Evolutionary conservation across 2,113 vertebrate genomes (phyloP), one percentile per base, ranked within the genome.

Genomic region (Microcebus tavaratra): DNA sequence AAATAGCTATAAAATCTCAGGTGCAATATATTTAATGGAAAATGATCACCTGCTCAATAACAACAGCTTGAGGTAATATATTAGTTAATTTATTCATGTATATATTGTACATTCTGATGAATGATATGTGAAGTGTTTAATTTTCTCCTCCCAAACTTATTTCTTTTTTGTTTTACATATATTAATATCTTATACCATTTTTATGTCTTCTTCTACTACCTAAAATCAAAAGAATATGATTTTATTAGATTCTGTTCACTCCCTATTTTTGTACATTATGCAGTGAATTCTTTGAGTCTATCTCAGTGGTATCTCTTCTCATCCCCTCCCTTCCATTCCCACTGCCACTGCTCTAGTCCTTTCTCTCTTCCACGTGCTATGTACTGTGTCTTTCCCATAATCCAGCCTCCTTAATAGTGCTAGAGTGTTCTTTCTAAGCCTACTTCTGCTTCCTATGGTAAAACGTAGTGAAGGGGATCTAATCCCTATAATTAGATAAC

Each of bases 1-100:
- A 97, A 96, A 93, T 95, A 95, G 72, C 82, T 96, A 14, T 59
- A 57, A 91, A 92, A 36, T 95, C 70, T 97, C 84, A 96, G 93
- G 80, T 96, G 79, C 61, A 96, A 79, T 93, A 87, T 92, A 68
- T 96, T 96, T 97, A 92, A 93, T 80, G 36, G 65, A 96, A 92
- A 84, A 87, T 91, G 55, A 95, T 96, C 87, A 97, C 39, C 65
- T 92, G 81, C 50, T 85, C 65, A 92, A 53, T 88, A 88, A 61
- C 59, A 95, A 88, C 84, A 96, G 45, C 85, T 92, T 97, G 83
- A 45, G 83, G 23, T 65, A 73, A 27, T 89, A 73, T 67, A 95
- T 92, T 91, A 70, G 31, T 57, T 88, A 96, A 88, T 84, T 45
- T 90, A 68, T 89, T 96, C 27, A 88, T 9, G 45, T 87, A 50